Evolutionary conservation across 92 coral and sea anemone genomes (phyloP).

Genomic region (Phymanthus crucifer): DNA sequence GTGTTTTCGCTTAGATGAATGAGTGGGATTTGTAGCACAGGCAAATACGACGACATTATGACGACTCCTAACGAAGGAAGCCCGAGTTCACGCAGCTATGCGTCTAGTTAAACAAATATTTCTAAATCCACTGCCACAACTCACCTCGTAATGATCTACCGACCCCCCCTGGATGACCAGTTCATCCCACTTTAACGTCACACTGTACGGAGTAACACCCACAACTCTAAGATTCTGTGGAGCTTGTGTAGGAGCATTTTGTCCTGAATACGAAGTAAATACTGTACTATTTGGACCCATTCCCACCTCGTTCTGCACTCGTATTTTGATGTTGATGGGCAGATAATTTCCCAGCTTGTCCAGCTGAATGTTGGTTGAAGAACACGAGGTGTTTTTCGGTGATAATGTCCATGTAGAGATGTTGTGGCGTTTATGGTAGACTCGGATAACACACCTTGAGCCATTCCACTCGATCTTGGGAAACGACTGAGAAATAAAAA

Average conservation of each 20-base stretch:
- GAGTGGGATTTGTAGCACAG: too few species aligned
- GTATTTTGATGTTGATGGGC: conserved; percentile 26
- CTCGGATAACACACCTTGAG: conserved; percentile 16
- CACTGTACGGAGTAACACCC: conserved; percentile 26
- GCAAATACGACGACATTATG: too few species aligned
- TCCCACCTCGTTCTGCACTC: conserved; percentile 31
- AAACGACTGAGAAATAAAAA: conserved; percentile 35
- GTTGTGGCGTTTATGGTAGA: conserved; percentile 28
- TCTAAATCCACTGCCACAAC: too few species aligned
- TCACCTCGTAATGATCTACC: conserved; percentile 52
- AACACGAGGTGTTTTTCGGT: conserved; percentile 2
- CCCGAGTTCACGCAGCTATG: too few species aligned
- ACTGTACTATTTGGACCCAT: conserved; percentile 50
- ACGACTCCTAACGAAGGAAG: too few species aligned
- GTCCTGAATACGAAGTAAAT: conserved; percentile 47
- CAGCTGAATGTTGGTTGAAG: neutral
- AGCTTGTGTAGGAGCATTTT: conserved; percentile 15
- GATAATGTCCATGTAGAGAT: neutral
- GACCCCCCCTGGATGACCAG: conserved; percentile 11
- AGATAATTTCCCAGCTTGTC: conserved; percentile 7
- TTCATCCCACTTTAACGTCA: conserved; percentile 35
- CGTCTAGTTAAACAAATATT: too few species aligned
- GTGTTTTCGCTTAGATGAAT: too few species aligned
- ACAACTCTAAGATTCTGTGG: conserved; percentile 25
- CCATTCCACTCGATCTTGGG: conserved; percentile 48